Conservation (phyloP, 2,888 invertebrate genomes). For the Drosophila meridiana region DNA sequence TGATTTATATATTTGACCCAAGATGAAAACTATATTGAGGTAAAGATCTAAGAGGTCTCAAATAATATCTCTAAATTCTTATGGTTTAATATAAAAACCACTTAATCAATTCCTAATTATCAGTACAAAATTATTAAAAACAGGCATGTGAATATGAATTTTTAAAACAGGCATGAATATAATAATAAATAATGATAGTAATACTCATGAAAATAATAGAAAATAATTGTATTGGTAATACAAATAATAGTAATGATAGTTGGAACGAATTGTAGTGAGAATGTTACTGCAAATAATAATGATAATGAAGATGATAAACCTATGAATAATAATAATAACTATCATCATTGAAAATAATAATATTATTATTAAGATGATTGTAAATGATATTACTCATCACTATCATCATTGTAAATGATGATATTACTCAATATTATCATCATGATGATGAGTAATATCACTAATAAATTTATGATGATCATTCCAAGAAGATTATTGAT, state of each 20-base stretch:
- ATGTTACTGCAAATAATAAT: no score
- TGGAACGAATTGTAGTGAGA: neutral
- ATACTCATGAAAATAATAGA: neutral
- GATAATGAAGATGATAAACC: no score
- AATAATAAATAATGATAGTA: neutral
- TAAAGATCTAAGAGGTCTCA: neutral
- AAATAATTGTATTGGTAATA: neutral
- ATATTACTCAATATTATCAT: no score
- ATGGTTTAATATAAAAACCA: neutral
- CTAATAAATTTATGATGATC: neutral
- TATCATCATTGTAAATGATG: neutral
- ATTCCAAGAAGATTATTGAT: neutral
- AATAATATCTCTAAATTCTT: neutral
- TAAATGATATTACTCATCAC: neutral
- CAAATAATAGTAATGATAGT: neutral
- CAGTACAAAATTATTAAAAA: no score
- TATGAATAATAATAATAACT: no score
- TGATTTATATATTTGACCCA: neutral
- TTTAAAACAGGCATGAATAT: neutral
- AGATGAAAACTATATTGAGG: neutral
- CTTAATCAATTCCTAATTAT: neutral
- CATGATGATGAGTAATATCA: neutral
- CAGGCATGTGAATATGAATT: neutral
- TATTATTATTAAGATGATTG: neutral
- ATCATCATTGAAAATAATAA: neutral